Evolutionary conservation across 2,797 vertebrate genomes (phyloP), one percentile per base, ranked within the genome.

Genomic region (Typhlichthys subterraneus): DNA sequence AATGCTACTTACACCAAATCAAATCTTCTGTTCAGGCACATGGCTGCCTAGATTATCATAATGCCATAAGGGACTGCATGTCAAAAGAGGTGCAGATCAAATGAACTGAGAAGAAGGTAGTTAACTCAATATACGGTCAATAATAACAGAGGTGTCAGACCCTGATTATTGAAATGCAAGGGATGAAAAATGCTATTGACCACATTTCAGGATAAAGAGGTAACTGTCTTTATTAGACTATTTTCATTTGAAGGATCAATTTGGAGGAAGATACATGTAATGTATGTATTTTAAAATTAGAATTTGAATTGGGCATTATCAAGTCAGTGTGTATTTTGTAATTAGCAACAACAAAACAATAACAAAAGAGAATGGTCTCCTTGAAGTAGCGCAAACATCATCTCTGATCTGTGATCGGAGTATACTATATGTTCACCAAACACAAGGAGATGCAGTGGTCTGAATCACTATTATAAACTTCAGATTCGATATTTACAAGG

Each of bases 11-110:
- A 55, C 58, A 46, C 53, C 46, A 51, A 60, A 62, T 52, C 45
- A 55, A 50, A 59, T 49, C 65, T 49, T 65, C 56, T 56, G 47
- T 64, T 31, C 52, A n/a, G 17, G 56, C 57, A 31, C 60, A 54
- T 53, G 55, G 49, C 45, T 65, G 49, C 47, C 9, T 48, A 17
- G 45, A 67, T 69, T 50, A 67, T 58, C 55, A 51, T 29, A 51
- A 17, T 53, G 19, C 61, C 61, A 71, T 64, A 45, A 68, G 56
- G 13, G 45, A 33, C 42, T 8, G 46, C 19, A 14, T 38, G 29
- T 19, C 5, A 46, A 9, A n/a, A 5, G 47, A 19, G 7, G 38
- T 4, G 8, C 15, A 14, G 29, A 45, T 48, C 29, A 48, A 29
- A 45, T 54, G 5, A 51, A 17, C 3, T 45, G 46, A 10, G 19